Evolutionary conservation across 2,888 invertebrate genomes (phyloP).

Genomic region (Lithophane semibrunnea): DNA sequence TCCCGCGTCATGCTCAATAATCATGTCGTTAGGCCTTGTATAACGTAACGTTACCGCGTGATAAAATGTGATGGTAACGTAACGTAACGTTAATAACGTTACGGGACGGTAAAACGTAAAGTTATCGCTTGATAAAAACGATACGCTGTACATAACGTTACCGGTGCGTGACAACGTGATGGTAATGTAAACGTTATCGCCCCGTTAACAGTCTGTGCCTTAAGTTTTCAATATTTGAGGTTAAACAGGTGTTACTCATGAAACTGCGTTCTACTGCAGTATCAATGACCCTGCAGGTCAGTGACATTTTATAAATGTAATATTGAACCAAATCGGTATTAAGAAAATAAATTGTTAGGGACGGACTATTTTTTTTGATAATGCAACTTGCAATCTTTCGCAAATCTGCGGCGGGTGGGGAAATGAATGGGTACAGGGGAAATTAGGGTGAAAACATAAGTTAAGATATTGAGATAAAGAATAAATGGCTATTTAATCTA

Average conservation of each 20-base stretch:
- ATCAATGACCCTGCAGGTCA: slow-evolving; percentile 41
- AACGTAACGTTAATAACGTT: neutral
- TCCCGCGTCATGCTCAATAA: slow-evolving; percentile 68
- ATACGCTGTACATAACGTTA: neutral
- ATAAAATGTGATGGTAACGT: slow-evolving; percentile 3
- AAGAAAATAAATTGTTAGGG: slow-evolving; percentile 17
- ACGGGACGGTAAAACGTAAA: slow-evolving; percentile 4
- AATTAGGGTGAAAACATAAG: slow-evolving; percentile 18
- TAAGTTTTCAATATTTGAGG: slow-evolving; percentile 28
- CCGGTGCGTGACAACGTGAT: neutral
- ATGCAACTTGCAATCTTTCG: slow-evolving; percentile 18
- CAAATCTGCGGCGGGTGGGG: neutral
- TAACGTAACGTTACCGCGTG: slow-evolving; percentile 28
- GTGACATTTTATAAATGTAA: slow-evolving; percentile 28
- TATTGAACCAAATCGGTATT: slow-evolving; percentile 24
- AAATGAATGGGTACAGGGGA: neutral
- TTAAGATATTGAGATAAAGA: neutral
- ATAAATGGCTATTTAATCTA: neutral
- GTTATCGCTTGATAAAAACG: neutral
- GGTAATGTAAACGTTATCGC: too few relatives aligned
- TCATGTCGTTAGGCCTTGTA: slow-evolving; percentile 41
- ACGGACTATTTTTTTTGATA: slow-evolving; percentile 5
- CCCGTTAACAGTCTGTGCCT: slow-evolving; percentile 16
- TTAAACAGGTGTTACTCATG: slow-evolving; percentile 36
- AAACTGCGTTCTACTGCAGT: slow-evolving; percentile 39